A percentile compares a stretch with the other conserved stretches of the same genome.
Conservation (phyloP, 2,888 invertebrate genomes). For the Pseudolycoriella hygida region DNA sequence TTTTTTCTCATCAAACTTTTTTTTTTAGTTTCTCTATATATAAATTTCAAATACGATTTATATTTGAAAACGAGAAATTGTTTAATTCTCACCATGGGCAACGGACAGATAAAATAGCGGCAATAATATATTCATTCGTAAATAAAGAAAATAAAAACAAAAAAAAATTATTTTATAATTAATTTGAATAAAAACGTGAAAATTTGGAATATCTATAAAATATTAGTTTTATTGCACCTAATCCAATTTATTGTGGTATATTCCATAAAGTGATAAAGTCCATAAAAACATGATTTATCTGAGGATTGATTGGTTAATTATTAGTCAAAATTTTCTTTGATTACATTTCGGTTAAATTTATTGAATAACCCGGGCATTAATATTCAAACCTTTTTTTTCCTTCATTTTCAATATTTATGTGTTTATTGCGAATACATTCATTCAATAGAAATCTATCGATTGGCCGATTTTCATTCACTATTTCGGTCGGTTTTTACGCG, state of each 20-base stretch:
- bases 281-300: constrained; percentile 2
- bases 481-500: too few species aligned
- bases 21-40: neutral
- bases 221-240: constrained; percentile 5
- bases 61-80: too few species aligned
- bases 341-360: neutral
- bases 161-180: neutral
- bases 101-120: neutral
- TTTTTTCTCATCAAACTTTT: neutral
- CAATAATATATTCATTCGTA: too few species aligned
- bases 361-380: neutral
- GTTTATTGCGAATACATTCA: too few species aligned
- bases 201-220: constrained; percentile 2
- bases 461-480: too few species aligned
- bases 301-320: too few species aligned
- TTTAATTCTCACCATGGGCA: neutral
- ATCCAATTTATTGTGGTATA: constrained; percentile 3
- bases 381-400: too few species aligned
- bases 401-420: too few species aligned
- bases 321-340: neutral
- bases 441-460: too few species aligned
- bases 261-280: neutral
- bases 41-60: too few species aligned
- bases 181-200: neutral
- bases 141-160: neutral